These are phyloP conservation scores for Sinocyclocheilus anshuiensis DNA, from an alignment of 2,113 vertebrate genomes.

Conservation along the genomic window DNA sequence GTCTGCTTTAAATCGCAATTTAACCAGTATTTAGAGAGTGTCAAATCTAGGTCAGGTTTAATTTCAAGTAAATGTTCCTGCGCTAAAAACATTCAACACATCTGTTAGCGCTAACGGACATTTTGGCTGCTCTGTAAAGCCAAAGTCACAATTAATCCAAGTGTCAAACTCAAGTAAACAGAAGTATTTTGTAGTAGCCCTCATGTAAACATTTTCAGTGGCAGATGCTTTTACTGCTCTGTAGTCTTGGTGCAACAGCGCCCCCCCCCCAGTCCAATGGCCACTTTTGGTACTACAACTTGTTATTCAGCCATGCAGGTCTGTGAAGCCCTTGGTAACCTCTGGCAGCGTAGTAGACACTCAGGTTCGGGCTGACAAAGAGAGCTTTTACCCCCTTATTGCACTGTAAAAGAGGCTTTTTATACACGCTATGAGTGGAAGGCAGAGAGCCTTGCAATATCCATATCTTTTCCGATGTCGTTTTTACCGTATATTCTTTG, in stretches of 20 bases:
- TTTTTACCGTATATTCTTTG: background rate
- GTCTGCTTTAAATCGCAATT: background rate
- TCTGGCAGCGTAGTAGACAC: constrained; percentile 36
- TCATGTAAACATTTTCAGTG: constrained; percentile 26
- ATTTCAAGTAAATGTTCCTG: background rate
- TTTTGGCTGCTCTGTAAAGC: background rate
- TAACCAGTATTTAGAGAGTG: background rate
- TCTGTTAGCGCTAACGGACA: constrained; percentile 22
- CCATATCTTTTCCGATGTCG: background rate
- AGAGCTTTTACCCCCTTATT: constrained; percentile 51
- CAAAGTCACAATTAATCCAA: constrained; percentile 6
- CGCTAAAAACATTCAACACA: background rate
- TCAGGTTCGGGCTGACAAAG: constrained; percentile 44
- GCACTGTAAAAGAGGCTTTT: constrained; percentile 32
- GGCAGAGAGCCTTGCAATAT: background rate
- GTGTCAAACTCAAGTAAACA: constrained; percentile 27
- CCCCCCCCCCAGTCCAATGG: constrained; percentile 66
- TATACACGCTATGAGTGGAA: constrained; percentile 29
- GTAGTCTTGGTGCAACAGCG: constrained; percentile 57
- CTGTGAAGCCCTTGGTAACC: constrained; percentile 43
- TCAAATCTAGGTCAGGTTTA: constrained; percentile 29
- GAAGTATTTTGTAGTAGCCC: constrained; percentile 41
- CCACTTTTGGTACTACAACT: constrained; percentile 49
- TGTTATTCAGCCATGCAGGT: constrained; percentile 57
- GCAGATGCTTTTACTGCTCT: background rate